These are phyloP conservation scores for Falco peregrinus DNA, from an alignment of 2,797 vertebrate genomes.

Conservation along the genomic window DNA sequence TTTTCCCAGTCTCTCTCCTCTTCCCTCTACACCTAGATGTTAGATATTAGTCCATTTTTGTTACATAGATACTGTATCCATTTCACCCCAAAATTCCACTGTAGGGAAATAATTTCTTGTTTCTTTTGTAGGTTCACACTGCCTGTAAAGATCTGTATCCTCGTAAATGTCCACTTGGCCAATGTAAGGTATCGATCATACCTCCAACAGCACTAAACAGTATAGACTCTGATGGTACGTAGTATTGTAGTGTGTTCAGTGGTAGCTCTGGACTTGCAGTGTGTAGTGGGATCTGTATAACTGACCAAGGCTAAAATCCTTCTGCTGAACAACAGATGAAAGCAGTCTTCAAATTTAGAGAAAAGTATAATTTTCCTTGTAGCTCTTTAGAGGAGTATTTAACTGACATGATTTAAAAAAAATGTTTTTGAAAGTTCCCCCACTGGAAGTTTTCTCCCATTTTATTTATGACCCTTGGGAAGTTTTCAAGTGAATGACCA, in stretches of 20 bases:
- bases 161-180: conserved; percentile 94
- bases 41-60: neutral
- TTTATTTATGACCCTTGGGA: neutral
- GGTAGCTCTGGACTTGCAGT: neutral
- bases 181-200: conserved; percentile 98
- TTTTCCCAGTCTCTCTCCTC: neutral
- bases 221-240: conserved; percentile 97
- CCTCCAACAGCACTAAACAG: conserved; percentile 98
- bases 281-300: neutral
- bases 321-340: neutral
- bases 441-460: neutral
- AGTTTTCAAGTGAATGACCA: neutral
- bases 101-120: neutral
- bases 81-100: neutral
- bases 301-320: neutral
- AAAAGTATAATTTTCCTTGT: neutral
- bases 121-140: conserved; percentile 89
- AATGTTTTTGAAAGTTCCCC: neutral
- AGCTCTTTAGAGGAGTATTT: neutral
- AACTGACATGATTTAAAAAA: neutral
- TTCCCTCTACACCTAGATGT: neutral
- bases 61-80: neutral
- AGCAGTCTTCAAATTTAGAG: neutral
- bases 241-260: neutral
- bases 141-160: conserved; percentile 94